Conservation (phyloP, 64 coral and sea anemone genomes). For the Astreopora myriophthalma region DNA sequence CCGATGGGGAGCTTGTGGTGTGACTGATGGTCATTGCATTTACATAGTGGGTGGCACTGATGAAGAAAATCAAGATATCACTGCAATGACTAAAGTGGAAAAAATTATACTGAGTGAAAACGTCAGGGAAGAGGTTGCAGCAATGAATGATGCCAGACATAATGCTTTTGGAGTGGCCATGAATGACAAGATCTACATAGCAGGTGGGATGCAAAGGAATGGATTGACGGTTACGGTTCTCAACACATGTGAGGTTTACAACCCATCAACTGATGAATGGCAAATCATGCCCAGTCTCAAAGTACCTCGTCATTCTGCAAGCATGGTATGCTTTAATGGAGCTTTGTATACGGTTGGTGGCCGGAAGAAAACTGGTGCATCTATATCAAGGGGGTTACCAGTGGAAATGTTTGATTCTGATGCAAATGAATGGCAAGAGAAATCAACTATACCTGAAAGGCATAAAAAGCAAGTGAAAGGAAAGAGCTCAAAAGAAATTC, state of each 20-base stretch:
- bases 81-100: background rate
- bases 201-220: background rate
- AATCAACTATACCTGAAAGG: background rate
- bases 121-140: background rate
- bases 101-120: background rate
- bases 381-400: background rate
- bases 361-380: background rate
- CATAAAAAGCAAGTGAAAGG: background rate
- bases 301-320: background rate
- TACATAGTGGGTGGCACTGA: background rate
- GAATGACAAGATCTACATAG: constrained; percentile 22
- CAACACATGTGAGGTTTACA: background rate
- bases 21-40: background rate
- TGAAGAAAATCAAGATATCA: background rate
- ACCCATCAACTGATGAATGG: background rate
- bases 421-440: background rate
- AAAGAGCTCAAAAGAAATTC: background rate
- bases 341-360: background rate
- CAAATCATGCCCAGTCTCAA: background rate
- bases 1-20: background rate
- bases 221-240: background rate
- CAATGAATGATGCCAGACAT: background rate
- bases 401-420: background rate
- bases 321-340: background rate
- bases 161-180: background rate